Base-by-base conservation (phyloP, 2,113 vertebrate genomes). In the Clupea harengus region DNA sequence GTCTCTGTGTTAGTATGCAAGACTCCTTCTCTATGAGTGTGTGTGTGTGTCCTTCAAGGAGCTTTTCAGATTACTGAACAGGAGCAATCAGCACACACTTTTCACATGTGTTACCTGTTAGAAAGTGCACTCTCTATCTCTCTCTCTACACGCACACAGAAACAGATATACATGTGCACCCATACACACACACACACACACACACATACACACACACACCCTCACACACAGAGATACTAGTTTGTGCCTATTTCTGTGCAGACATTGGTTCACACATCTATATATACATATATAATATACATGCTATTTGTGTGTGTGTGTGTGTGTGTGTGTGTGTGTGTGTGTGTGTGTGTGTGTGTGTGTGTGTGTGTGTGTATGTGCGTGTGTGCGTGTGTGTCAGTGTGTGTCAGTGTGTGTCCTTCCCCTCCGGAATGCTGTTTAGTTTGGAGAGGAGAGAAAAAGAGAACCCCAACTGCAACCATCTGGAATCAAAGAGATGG, bases 381-480 rank as follows among this genome's bases (percentile, higher is more conserved):
- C 75, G 86, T 84, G 32, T 85, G 50, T n/a, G 57, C n/a, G 57
- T 64, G 57, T n/a, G 20, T 64, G 57, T n/a, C 4, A 9, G 54
- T 57, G 54, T 57, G 18, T 64, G 17, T 64, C 0, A 1, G 18
- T 64, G 57, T 64, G 57, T 64, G 72, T 87, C 86, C 45, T 49
- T 6, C 54, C 84, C 90, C 88, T 88, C 91, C 90, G 88, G 88
- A 82, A 17, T 88, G 85, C 89, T 87, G 93, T 93, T 93, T 94
- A 91, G 90, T 90, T 94, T 94, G 94, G 94, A 94, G 91, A 85
- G 91, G 86, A 83, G 90, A 92, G 89, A 91, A 93, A 90, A 91
- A 89, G 90, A 94, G 87, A 86, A 82, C 85, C 46, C 83, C 82
- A 84, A 88, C 85, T 85, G 82, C 64, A 83, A 57, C 45, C 87